Evolutionary conservation across 23 tunicate genomes (phyloP).

Genomic region (Trididemnum nubilum): DNA sequence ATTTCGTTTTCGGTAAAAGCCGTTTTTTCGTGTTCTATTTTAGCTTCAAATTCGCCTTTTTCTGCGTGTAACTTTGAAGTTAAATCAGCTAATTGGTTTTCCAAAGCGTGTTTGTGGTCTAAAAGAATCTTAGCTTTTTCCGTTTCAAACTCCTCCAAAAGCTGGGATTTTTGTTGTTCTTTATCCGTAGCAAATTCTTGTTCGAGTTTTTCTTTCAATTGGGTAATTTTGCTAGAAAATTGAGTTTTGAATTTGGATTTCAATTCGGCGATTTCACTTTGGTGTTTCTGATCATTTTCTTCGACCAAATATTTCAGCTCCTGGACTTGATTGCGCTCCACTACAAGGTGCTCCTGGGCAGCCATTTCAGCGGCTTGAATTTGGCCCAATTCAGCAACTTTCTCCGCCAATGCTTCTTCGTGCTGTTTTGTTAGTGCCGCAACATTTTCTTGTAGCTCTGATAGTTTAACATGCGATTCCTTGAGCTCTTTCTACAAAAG

Average conservation of each 20-base stretch:
- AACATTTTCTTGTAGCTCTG: background rate
- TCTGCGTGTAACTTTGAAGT: conserved; percentile 17
- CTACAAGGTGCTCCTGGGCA: conserved; percentile 19
- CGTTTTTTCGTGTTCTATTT: background rate
- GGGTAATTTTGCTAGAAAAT: background rate
- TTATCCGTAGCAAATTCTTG: conserved; percentile 5
- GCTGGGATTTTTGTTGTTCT: background rate
- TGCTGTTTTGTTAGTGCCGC: background rate
- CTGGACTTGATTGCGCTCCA: conserved; percentile 24
- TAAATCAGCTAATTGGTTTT: background rate
- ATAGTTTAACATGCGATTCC: background rate
- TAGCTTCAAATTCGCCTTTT: background rate
- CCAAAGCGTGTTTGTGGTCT: background rate
- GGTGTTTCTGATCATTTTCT: conserved; percentile 20
- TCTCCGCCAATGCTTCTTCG: conserved; percentile 5
- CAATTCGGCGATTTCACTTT: background rate
- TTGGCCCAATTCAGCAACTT: background rate
- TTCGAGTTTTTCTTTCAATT: background rate
- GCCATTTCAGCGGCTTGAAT: conserved; percentile 3
- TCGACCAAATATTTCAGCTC: conserved; percentile 19
- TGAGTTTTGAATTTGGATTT: background rate
- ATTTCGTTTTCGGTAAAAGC: conserved; percentile 14
- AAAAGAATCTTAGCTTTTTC: conserved; percentile 23
- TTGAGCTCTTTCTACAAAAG: conserved; percentile 2
- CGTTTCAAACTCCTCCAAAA: conserved; percentile 16